phyloP scores from a whole-genome alignment of 2,797 vertebrate species.

The Chanos chanos region DNA sequence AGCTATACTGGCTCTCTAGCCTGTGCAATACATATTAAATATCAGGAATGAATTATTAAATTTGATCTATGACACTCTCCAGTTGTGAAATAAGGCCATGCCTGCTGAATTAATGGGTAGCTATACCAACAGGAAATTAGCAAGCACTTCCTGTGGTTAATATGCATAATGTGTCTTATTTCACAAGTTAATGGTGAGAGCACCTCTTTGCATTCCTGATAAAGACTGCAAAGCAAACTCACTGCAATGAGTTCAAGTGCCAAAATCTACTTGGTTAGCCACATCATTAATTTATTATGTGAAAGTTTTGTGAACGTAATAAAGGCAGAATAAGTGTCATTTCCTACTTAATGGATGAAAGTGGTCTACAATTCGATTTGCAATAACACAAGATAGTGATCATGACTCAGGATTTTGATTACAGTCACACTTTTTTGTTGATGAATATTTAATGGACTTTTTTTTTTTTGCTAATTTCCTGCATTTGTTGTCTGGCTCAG shows the following conservation, averaged over 20 bases:
- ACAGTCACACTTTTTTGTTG: background rate
- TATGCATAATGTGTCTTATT: constrained; percentile 33
- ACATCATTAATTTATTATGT: constrained; percentile 14
- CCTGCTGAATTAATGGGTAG: constrained; percentile 28
- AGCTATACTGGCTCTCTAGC: background rate
- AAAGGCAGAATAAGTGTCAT: background rate
- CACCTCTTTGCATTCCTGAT: constrained; percentile 27
- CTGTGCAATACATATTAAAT: constrained; percentile 40
- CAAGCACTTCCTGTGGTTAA: constrained; percentile 14
- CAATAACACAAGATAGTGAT: background rate
- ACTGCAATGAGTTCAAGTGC: background rate
- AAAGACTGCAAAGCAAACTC: constrained; percentile 13
- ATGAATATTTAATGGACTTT: background rate
- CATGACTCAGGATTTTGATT: background rate
- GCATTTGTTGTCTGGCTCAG: too few species aligned
- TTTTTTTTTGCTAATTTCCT: too few species aligned
- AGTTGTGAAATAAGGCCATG: constrained; percentile 10
- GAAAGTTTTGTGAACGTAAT: background rate
- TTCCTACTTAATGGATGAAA: background rate
- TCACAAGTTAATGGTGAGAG: background rate
- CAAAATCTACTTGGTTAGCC: constrained; percentile 7
- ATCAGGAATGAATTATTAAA: constrained; percentile 45
- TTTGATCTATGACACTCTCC: constrained; percentile 29
- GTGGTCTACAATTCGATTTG: background rate
- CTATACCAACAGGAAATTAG: constrained; percentile 21